A percentile compares a stretch with the other conserved stretches of the same genome.
Conservation (phyloP, 2,113 vertebrate species). For the Dinomys branickii region DNA sequence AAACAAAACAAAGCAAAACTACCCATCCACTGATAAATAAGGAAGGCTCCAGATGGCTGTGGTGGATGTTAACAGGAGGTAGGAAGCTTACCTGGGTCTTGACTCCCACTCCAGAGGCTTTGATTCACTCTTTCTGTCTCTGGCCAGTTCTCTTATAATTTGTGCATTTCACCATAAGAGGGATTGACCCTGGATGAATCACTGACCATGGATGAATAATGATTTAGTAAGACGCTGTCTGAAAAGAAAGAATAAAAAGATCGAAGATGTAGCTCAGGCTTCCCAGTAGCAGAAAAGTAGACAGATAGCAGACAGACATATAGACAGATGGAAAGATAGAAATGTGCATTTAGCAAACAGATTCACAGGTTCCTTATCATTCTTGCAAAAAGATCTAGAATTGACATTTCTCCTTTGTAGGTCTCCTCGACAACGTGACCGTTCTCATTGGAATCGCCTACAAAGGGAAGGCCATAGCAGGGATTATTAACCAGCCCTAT, state of each 20-base stretch:
- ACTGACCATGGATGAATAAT: background rate
- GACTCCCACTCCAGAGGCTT: background rate
- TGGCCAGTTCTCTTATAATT: background rate
- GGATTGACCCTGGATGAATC: background rate
- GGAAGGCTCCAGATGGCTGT: background rate
- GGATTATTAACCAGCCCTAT: conserved; percentile 98
- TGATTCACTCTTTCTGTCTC: background rate
- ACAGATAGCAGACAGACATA: background rate
- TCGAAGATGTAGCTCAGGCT: background rate
- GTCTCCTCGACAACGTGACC: conserved; percentile 97
- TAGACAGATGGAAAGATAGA: background rate
- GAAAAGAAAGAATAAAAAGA: background rate
- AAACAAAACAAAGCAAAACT: background rate
- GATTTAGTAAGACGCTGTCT: background rate
- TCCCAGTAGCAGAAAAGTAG: background rate
- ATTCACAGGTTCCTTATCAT: background rate
- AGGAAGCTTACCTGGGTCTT: background rate
- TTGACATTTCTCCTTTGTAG: conserved; percentile 82
- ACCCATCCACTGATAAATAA: background rate
- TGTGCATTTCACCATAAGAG: background rate
- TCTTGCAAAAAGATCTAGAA: conserved; percentile 17
- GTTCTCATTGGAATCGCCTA: conserved; percentile 98
- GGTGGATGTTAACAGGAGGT: background rate
- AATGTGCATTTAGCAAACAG: background rate
- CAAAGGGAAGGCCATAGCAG: conserved; percentile 95